Evolutionary conservation across 1,140 invertebrate species (phyloP).

Genomic region (Alviniconcha marisindica): DNA sequence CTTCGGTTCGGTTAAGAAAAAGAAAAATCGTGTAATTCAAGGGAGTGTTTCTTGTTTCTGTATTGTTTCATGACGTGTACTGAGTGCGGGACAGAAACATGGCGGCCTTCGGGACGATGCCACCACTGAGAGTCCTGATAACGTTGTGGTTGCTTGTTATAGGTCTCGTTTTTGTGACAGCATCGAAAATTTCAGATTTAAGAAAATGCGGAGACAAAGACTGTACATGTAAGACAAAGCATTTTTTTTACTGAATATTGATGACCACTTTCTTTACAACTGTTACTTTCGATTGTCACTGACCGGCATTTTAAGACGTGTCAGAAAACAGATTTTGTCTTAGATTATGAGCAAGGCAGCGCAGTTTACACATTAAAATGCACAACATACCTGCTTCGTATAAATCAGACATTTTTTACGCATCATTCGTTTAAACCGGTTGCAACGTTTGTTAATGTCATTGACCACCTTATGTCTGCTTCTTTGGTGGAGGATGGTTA

Average conservation of each 20-base stretch:
- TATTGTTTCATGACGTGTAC: slow-evolving; percentile 26
- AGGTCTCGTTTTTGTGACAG: background rate
- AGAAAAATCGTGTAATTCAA: background rate
- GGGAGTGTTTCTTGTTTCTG: slow-evolving; percentile 13
- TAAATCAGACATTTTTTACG: too few relatives aligned
- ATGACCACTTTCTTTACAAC: background rate
- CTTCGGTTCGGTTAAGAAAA: background rate
- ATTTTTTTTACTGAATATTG: background rate
- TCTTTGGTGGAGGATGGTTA: too few relatives aligned
- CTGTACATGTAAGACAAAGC: slow-evolving; percentile 53
- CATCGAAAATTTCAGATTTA: slow-evolving; percentile 50
- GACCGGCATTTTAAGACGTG: background rate
- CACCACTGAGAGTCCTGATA: slow-evolving; percentile 9
- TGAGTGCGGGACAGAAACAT: slow-evolving; percentile 36
- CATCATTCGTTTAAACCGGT: too few relatives aligned
- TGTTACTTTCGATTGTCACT: slow-evolving; percentile 17
- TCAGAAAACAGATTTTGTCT: background rate
- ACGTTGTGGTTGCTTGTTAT: background rate
- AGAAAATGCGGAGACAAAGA: slow-evolving; percentile 50
- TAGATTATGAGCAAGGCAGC: too few relatives aligned
- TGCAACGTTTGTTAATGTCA: too few relatives aligned
- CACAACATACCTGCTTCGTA: too few relatives aligned
- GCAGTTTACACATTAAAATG: too few relatives aligned
- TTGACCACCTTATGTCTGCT: too few relatives aligned
- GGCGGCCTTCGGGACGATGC: slow-evolving; percentile 36